phyloP scores from a whole-genome alignment of 2,113 vertebrate genomes.

The Lagopus muta region DNA sequence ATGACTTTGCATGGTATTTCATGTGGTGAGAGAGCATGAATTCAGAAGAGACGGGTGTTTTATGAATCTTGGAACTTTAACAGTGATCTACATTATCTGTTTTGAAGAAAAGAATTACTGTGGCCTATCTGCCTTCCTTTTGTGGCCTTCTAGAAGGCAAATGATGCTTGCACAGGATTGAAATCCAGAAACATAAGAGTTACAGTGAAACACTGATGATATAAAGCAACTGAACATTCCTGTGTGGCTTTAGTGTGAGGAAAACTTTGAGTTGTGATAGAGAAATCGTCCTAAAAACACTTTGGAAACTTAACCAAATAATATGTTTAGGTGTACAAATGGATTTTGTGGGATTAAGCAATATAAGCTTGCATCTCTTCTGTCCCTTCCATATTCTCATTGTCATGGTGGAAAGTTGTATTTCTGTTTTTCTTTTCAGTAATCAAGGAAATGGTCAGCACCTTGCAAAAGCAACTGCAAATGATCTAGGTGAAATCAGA shows the following conservation, averaged over 20 bases:
- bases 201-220: background rate
- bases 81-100: background rate
- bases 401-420: rapidly evolving
- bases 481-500: background rate
- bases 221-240: background rate
- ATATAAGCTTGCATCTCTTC: background rate
- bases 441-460: background rate
- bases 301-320: background rate
- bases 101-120: background rate
- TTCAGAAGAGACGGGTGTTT: background rate
- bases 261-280: background rate
- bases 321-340: background rate
- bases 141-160: background rate
- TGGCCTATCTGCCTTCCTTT: background rate
- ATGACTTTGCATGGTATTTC: background rate
- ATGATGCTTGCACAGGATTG: background rate
- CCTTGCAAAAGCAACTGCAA: background rate
- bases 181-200: background rate
- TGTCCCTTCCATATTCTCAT: background rate
- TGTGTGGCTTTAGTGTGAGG: background rate
- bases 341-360: background rate
- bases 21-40: background rate
- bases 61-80: background rate
- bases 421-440: background rate
- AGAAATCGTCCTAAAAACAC: background rate